phyloP scores from a whole-genome alignment of 2,888 invertebrate genomes.

The Nebria salina region DNA sequence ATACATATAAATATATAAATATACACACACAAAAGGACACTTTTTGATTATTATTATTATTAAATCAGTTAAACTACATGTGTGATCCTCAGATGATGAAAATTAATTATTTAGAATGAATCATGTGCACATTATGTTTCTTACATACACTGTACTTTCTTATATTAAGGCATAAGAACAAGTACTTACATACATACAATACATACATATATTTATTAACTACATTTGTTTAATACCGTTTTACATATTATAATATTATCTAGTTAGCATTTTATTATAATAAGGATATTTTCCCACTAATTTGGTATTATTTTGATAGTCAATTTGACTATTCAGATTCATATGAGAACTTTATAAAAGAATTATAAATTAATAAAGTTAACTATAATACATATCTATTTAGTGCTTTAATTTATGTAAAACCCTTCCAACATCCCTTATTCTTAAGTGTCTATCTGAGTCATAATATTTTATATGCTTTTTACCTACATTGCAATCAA shows the following conservation, averaged over 20 bases:
- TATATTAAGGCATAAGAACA: slow-evolving; percentile 39
- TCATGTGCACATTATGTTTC: slow-evolving; percentile 46
- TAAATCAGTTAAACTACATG: slow-evolving; percentile 11
- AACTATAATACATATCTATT: slow-evolving; percentile 62
- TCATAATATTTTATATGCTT: no score
- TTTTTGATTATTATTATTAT: slow-evolving; percentile 7
- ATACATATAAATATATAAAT: slow-evolving; percentile 14
- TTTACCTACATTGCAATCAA: no score
- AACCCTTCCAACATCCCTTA: neutral
- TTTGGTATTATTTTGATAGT: slow-evolving; percentile 46
- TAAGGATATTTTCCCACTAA: slow-evolving; percentile 45
- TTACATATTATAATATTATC: slow-evolving; percentile 44
- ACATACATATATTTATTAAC: slow-evolving; percentile 32
- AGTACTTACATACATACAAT: slow-evolving; percentile 24
- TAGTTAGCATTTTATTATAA: slow-evolving; percentile 46
- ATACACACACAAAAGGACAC: slow-evolving; percentile 21
- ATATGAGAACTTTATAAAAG: slow-evolving; percentile 64
- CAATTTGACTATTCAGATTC: slow-evolving; percentile 59
- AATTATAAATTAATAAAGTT: slow-evolving; percentile 65
- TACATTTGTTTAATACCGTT: slow-evolving; percentile 43
- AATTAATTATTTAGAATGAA: slow-evolving; percentile 40
- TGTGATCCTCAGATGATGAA: slow-evolving; percentile 39
- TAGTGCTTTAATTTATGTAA: slow-evolving; percentile 35
- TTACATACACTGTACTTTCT: slow-evolving; percentile 39
- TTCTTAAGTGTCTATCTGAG: neutral